phyloP scores from a whole-genome alignment of 2,113 vertebrate species.

The Plotosus lineatus region DNA sequence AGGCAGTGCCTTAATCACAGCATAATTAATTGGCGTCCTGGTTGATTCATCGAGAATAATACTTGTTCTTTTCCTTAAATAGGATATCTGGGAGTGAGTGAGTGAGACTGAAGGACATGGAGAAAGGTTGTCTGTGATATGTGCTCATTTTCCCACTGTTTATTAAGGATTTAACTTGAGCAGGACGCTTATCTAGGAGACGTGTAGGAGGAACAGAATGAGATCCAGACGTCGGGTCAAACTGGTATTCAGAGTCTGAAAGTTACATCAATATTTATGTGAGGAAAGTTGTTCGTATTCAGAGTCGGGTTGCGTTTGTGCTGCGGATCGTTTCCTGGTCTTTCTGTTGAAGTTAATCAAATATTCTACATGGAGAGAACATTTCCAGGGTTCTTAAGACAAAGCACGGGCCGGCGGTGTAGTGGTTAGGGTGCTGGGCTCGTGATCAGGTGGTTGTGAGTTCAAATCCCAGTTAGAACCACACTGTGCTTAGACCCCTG shows the following conservation, averaged over 20 bases:
- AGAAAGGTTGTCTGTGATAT: conserved; percentile 26
- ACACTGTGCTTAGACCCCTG: no score
- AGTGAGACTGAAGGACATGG: conserved; percentile 37
- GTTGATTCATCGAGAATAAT: conserved; percentile 63
- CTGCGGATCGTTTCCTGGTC: not conserved
- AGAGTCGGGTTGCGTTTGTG: not conserved
- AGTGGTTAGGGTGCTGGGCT: no score
- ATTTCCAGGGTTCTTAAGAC: not conserved
- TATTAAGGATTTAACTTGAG: not conserved
- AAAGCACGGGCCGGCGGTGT: no score
- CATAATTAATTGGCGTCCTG: conserved; percentile 68
- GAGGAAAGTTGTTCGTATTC: not conserved
- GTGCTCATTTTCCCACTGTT: not conserved
- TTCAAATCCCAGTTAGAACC: no score
- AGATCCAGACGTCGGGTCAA: not conserved
- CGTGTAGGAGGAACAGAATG: not conserved
- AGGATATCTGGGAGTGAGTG: conserved; percentile 40
- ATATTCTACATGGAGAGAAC: not conserved
- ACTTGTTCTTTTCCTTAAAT: conserved; percentile 54
- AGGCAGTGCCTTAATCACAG: conserved; percentile 68
- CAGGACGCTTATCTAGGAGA: not conserved
- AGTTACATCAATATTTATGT: not conserved
- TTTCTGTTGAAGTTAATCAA: not conserved
- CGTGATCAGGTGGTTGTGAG: no score
- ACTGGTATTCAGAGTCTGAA: not conserved